Base-by-base conservation (phyloP, 2,888 invertebrate species). In the Agelastica alni region DNA sequence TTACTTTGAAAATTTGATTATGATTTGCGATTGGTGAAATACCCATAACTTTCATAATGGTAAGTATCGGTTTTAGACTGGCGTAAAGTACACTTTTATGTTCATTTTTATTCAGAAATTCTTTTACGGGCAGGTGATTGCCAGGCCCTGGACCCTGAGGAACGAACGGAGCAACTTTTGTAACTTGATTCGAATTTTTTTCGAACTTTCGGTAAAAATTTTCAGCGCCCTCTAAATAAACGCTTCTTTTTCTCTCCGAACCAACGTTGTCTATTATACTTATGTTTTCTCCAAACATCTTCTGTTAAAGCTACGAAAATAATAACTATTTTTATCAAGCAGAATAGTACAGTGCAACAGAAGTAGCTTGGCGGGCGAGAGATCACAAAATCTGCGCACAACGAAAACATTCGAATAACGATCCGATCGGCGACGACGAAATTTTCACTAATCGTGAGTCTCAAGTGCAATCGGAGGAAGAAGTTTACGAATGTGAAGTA, bases 21-120 rank as follows among this genome's bases (percentile, higher is more conserved):
- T 76, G 72, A 41, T 81, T 78, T 0, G 80, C 80, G 34, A 87
- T 74, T 0, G 88, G 88, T 45, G 86, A 77, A 0, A 84, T 81
- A 1, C 87, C 88, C 75, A 87, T 78, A 1, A 80, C 58, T 16
- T 83, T 79, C 43, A 81, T 63, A 34, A 80, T 71, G 59, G 70
- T 71, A 53, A 78, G 73, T 6, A 81, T 73, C 0, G 82, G 80
- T 16, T 77, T 78, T 54, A 82, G 69, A 6, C 73, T 72, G 14
- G 76, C 74, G 44, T 58, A 64, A 5, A 66, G 32, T 28, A 36
- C 56, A 22, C 64, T 64, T 6, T 59, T 46, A 5, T 56, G 37
- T n/a, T 53, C 45, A 4, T 9, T 5, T 36, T 43, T 47, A 12
- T 43, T 34, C n/a, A 59, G 22, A 47, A 59, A 53, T 12, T 61